Base-by-base conservation (phyloP, 2,113 vertebrate species). In the Elephas maximus region DNA sequence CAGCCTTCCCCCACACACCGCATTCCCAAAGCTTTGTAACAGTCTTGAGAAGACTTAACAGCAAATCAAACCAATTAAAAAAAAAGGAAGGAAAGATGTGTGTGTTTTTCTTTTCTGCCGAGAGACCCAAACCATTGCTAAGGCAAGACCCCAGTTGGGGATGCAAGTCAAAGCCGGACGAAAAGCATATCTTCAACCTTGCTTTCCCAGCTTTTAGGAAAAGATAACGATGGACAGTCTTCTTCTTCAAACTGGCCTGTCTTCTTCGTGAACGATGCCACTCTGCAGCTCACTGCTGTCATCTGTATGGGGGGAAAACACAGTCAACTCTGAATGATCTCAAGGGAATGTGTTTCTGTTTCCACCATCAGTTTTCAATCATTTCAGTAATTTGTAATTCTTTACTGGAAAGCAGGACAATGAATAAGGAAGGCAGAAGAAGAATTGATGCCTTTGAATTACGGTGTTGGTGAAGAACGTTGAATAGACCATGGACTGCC, bases 301-400 rank as follows among this genome's bases (percentile, higher is more conserved):
- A 91, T 98, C 99, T 99, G 41, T 11, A 37, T 1, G 6, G 73
- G 69, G 67, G 48, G 2, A 33, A 79, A 95, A 79, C 26, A 95
- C 48, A 96, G 78, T 45, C 0, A 23, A 20, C 15, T 53, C 57
- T 9, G 9, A 41, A 18, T 26, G 65, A 80, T 53, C 24, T 86
- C 62, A 65, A 18, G 0, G 79, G 53, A n/a, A 41, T 23, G 24
- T 37, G 28, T 73, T 78, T 84, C 57, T n/a, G 3, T 45, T 33
- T 60, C 57, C 26, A 83, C 17, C 24, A 2, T 17, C 53, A 1
- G 51, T 44, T 57, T 83, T 71, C 62, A 14, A 2, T 71, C 28
- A 63, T 33, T 63, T 69, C 6, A 41, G 28, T 51, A 1, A 83
- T 53, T 41, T 28, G 74, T 23, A 28, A 73, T 30, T 53, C 74